These are phyloP conservation scores for Escarpia spicata DNA, from an alignment of 2,888 invertebrate species.

Conservation along the genomic window DNA sequence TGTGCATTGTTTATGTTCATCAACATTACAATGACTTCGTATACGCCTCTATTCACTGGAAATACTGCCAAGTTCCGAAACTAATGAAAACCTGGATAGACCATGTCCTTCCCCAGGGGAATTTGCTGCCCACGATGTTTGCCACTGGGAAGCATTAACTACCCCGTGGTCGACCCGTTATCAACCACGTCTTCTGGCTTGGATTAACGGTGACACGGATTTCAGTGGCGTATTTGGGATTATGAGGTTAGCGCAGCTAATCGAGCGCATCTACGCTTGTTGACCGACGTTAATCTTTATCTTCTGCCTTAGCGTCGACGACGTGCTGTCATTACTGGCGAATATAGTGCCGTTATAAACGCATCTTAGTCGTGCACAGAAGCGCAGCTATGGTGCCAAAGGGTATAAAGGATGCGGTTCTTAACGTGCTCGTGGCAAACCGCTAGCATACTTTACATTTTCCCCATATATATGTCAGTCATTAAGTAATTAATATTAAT, in stretches of 20 bases:
- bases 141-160: neutral
- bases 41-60: neutral
- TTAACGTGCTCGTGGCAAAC: no score
- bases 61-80: neutral
- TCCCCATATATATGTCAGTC: no score
- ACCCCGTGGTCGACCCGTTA: neutral
- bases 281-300: slow-evolving; percentile 16
- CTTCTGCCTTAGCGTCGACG: neutral
- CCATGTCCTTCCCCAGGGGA: neutral
- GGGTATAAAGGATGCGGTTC: neutral
- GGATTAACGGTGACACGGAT: neutral
- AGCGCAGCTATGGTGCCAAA: neutral
- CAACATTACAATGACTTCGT: neutral
- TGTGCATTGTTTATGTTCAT: neutral
- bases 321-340: neutral
- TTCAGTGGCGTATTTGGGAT: neutral
- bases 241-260: slow-evolving; percentile 4
- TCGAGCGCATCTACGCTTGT: neutral
- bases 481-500: no score
- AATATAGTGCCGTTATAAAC: slow-evolving; percentile 6
- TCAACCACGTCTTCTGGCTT: neutral
- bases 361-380: neutral
- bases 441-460: no score
- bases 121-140: neutral
- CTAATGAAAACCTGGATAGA: neutral